phyloP scores from a whole-genome alignment of 2,888 invertebrate species.

The Cynaeus angustus region DNA sequence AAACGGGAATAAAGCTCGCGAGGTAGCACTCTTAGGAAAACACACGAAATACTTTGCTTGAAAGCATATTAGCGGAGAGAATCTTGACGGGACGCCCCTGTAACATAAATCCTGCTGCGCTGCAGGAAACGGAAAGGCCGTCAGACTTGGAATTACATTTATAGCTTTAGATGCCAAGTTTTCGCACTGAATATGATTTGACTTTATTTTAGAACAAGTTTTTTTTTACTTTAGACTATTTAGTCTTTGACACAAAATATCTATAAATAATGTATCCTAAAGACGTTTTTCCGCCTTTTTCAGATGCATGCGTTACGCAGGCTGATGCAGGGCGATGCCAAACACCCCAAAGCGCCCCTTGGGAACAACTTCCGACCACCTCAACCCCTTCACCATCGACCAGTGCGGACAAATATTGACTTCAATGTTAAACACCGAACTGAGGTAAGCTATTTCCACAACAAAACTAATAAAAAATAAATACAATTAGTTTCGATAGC shows the following conservation, averaged over 20 bases:
- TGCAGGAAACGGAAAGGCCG: conserved; percentile 61
- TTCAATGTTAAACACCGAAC: conserved; percentile 87
- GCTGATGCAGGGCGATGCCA: conserved; percentile 91
- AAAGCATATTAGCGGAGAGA: conserved; percentile 57
- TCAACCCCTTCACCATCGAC: conserved; percentile 93
- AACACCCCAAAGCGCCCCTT: conserved; percentile 91
- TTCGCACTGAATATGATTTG: conserved; percentile 57
- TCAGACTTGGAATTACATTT: conserved; percentile 61
- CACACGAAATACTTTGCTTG: conserved; percentile 48
- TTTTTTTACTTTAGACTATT: too few relatives aligned
- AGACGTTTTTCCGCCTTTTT: conserved; percentile 56
- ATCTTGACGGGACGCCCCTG: conserved; percentile 55
- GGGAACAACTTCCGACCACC: conserved; percentile 97
- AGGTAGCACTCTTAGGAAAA: conserved; percentile 34
- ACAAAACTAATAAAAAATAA: background rate
- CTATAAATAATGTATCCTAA: background rate
- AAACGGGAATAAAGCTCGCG: conserved; percentile 39
- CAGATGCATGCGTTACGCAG: conserved; percentile 88
- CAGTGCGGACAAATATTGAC: conserved; percentile 97
- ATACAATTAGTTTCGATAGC: too few relatives aligned
- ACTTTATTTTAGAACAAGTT: conserved; percentile 35
- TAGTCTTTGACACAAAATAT: background rate
- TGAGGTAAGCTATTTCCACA: conserved; percentile 64
- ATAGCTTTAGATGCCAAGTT: conserved; percentile 57
- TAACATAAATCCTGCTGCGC: conserved; percentile 59